Conservation (phyloP, 2,113 vertebrate genomes). For the Oreotrochilus melanogaster region DNA sequence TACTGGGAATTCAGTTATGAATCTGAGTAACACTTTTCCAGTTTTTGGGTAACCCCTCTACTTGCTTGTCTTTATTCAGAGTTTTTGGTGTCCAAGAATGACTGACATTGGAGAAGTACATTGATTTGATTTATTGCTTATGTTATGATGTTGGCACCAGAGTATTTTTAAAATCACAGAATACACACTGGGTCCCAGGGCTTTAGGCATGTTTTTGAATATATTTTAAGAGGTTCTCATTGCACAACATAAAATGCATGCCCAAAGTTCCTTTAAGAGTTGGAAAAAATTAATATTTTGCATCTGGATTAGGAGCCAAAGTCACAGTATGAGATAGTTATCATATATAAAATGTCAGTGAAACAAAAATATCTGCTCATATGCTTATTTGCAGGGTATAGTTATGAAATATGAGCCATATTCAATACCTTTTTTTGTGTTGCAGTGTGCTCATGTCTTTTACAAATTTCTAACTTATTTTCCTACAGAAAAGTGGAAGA, state of each 20-base stretch:
- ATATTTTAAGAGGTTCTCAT: neutral
- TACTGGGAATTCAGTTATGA: neutral
- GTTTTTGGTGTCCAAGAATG: neutral
- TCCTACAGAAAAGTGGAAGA: neutral
- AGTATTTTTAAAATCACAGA: neutral
- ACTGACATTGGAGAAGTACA: neutral
- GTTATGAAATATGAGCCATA: neutral
- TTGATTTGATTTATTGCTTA: neutral
- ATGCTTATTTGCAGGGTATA: neutral
- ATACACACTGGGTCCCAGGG: neutral
- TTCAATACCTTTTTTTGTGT: neutral
- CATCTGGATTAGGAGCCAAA: constrained; percentile 8
- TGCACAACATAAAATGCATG: neutral
- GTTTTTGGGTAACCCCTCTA: neutral
- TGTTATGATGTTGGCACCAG: neutral
- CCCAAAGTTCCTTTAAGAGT: neutral
- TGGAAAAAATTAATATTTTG: neutral
- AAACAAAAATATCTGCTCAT: constrained; percentile 1
- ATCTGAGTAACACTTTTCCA: neutral
- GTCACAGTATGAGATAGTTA: constrained; percentile 14
- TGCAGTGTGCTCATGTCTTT: neutral
- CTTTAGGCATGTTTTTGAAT: neutral
- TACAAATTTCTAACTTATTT: neutral
- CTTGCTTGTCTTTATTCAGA: neutral
- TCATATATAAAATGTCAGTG: constrained; percentile 10